Percentiles rank a stretch among this genome's conserved stretches.
These are phyloP conservation scores for Daktulosphaira vitifoliae DNA, from an alignment of 1,140 invertebrate genomes.

Conservation along the genomic window DNA sequence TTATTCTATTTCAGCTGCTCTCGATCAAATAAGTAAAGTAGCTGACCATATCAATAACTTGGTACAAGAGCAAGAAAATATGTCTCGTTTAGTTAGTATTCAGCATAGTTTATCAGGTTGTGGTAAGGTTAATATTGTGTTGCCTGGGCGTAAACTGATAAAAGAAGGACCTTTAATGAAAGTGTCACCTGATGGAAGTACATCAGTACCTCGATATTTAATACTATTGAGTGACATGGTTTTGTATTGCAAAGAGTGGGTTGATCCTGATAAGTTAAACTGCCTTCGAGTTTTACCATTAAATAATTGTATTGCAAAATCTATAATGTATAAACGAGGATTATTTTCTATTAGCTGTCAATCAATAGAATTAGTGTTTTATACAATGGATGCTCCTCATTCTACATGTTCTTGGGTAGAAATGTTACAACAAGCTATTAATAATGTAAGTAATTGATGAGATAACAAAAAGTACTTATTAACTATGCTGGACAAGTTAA, in stretches of 20 bases:
- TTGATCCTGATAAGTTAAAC: slow-evolving; percentile 43
- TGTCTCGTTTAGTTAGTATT: slow-evolving; percentile 56
- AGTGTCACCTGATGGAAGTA: slow-evolving; percentile 43
- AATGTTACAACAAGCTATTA: slow-evolving; percentile 49
- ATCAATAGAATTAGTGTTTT: slow-evolving; percentile 51
- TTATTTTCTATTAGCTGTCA: slow-evolving; percentile 52
- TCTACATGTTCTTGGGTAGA: slow-evolving; percentile 51
- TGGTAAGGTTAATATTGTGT: slow-evolving; percentile 54
- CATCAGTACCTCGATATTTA: slow-evolving; percentile 44
- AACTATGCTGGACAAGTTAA: too few relatives aligned
- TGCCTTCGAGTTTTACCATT: slow-evolving; percentile 53
- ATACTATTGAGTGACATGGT: slow-evolving; percentile 52
- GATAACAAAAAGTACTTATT: too few relatives aligned
- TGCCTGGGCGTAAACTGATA: slow-evolving; percentile 58
- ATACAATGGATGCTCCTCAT: slow-evolving; percentile 46
- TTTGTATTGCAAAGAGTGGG: slow-evolving; percentile 51
- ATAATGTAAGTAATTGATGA: slow-evolving; percentile 42
- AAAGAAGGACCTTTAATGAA: slow-evolving; percentile 61
- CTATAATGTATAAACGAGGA: slow-evolving; percentile 47
- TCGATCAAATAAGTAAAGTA: slow-evolving; percentile 56
- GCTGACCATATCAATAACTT: slow-evolving; percentile 61
- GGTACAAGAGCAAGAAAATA: slow-evolving; percentile 62
- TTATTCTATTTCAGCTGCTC: slow-evolving; percentile 52
- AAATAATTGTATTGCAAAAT: slow-evolving; percentile 52
- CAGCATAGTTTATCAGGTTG: slow-evolving; percentile 53